Evolutionary conservation across 2,797 vertebrate genomes (phyloP).

Genomic region (Staurois parvus): DNA sequence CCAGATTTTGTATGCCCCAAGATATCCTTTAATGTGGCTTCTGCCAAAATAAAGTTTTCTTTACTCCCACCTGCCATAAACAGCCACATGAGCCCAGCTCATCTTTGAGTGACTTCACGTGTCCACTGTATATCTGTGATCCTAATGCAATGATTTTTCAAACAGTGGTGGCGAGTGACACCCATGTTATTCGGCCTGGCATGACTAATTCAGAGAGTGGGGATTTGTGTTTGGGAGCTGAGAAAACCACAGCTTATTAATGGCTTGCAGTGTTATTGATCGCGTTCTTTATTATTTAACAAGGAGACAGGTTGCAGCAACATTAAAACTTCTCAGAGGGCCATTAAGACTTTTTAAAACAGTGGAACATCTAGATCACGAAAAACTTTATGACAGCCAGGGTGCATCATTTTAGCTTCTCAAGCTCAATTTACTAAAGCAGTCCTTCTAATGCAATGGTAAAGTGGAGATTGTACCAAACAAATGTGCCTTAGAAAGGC

Average conservation of each 20-base stretch:
- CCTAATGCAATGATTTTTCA: slow-evolving; percentile 33
- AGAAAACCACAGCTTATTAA: slow-evolving; percentile 46
- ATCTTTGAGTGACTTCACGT: background rate
- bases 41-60: background rate
- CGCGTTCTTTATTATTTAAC: slow-evolving; percentile 45
- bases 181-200: slow-evolving; percentile 11
- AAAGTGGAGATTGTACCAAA: background rate
- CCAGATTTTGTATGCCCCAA: too few species aligned
- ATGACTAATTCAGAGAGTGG: slow-evolving; percentile 27
- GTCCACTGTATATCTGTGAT: background rate
- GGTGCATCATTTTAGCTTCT: background rate
- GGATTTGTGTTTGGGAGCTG: slow-evolving; percentile 40
- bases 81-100: too few species aligned
- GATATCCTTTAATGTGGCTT: too few species aligned
- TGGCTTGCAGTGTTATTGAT: slow-evolving; percentile 56
- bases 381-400: background rate
- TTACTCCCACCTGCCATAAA: background rate
- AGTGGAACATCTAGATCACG: too few species aligned
- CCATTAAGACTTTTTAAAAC: slow-evolving; percentile 39
- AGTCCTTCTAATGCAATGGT: background rate
- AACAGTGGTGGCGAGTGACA: background rate
- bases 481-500: background rate
- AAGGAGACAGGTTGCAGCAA: fast-evolving
- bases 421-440: background rate
- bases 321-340: fast-evolving